These are phyloP conservation scores for Onychomys torridus DNA, from an alignment of 2,797 vertebrate genomes.

Conservation along the genomic window DNA sequence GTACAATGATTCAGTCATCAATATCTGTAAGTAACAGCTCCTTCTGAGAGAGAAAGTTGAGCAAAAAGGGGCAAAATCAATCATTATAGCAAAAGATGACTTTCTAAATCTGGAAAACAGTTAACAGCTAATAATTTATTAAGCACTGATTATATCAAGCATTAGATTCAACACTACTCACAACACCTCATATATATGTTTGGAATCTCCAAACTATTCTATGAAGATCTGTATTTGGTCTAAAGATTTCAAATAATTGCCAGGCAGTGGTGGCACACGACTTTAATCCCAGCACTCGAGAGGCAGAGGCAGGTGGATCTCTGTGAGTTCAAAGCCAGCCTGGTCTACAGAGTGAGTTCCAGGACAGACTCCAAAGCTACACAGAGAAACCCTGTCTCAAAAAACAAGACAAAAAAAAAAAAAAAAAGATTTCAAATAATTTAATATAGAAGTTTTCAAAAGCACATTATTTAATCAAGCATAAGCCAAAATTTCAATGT, in stretches of 20 bases:
- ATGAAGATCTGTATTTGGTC: not conserved
- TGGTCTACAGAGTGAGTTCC: too few relatives aligned
- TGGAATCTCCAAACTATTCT: conserved; percentile 15
- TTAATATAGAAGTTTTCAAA: conserved; percentile 51
- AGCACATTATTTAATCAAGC: conserved; percentile 42
- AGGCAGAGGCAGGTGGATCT: too few relatives aligned
- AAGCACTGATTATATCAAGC: not conserved
- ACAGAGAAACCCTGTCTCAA: too few relatives aligned
- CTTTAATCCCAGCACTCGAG: too few relatives aligned
- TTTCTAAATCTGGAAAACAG: conserved; percentile 30
- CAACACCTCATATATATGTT: not conserved
- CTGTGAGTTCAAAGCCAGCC: too few relatives aligned
- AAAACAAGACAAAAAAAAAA: too few relatives aligned
- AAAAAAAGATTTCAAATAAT: conserved; percentile 11
- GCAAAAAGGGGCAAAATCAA: not conserved
- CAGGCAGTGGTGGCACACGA: too few relatives aligned
- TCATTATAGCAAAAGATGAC: conserved; percentile 20
- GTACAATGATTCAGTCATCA: not conserved
- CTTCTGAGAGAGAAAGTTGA: conserved; percentile 43
- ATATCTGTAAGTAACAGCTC: conserved; percentile 21
- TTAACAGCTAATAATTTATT: conserved; percentile 6
- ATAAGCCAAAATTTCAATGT: conserved; percentile 22
- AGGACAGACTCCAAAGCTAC: too few relatives aligned
- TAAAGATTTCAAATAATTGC: conserved; percentile 37
- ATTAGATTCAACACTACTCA: not conserved